Conservation (phyloP, 2,113 vertebrate genomes). For the Trochalopteron elliotii region DNA sequence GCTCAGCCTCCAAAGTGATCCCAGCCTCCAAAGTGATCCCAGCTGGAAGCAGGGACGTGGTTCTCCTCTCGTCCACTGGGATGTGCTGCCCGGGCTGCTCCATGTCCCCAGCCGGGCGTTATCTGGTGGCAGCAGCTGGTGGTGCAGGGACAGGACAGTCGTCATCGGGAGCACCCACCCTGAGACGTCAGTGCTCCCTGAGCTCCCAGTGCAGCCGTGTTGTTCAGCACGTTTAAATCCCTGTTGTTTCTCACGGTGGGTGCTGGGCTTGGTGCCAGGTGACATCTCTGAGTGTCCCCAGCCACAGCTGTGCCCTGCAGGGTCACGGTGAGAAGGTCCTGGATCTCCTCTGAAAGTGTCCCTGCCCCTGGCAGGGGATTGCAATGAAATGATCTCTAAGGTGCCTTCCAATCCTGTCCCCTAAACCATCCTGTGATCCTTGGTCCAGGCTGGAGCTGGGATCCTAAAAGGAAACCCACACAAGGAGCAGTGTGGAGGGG, state of each 20-base stretch:
- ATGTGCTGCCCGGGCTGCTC: accelerated
- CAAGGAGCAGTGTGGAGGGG: accelerated
- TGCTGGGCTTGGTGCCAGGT: neutral
- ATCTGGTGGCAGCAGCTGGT: slow-evolving; percentile 34
- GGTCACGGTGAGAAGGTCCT: accelerated
- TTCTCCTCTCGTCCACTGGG: neutral
- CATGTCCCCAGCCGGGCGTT: accelerated
- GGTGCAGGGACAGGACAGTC: accelerated
- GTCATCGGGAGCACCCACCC: neutral
- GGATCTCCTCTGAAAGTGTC: accelerated
- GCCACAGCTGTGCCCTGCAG: neutral
- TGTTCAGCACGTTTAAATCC: neutral
- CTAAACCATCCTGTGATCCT: neutral
- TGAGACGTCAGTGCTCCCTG: accelerated
- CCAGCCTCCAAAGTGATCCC: neutral
- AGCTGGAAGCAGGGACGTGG: neutral
- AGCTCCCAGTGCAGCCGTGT: neutral
- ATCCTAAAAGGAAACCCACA: neutral
- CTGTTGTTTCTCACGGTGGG: accelerated
- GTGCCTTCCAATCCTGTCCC: neutral
- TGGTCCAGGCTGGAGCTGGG: accelerated
- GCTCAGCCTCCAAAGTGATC: too few relatives aligned
- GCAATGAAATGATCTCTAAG: neutral
- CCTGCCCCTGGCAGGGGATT: neutral
- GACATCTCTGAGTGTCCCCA: accelerated